These are phyloP conservation scores for Laspeyria flexula DNA, from an alignment of 2,888 invertebrate species.

Conservation along the genomic window DNA sequence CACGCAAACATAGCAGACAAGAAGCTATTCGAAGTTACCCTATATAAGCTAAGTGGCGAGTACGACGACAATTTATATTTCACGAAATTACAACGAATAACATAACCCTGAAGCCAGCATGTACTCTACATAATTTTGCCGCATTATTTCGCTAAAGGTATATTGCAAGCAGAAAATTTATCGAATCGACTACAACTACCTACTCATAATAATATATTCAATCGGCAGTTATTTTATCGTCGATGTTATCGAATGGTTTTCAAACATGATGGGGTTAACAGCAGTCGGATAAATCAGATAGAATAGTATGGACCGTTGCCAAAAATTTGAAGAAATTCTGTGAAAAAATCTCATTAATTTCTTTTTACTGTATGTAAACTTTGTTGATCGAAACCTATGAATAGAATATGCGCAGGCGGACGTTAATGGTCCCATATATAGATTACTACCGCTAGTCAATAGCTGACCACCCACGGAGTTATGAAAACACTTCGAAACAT, in stretches of 20 bases:
- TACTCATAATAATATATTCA: conserved; percentile 3
- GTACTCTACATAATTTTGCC: no score
- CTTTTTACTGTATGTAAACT: conserved; percentile 40
- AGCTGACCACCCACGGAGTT: conserved; percentile 33
- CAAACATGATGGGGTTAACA: conserved; percentile 20
- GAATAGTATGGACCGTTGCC: conserved; percentile 47
- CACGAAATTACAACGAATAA: not conserved
- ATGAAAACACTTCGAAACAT: conserved; percentile 16
- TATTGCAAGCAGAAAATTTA: no score
- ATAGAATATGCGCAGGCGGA: conserved; percentile 42
- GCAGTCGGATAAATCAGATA: conserved; percentile 41
- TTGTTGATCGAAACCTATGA: conserved; percentile 41
- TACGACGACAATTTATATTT: not conserved
- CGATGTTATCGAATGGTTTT: conserved; percentile 20
- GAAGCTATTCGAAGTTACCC: not conserved
- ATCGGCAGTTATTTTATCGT: conserved; percentile 14
- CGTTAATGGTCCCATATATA: conserved; percentile 45
- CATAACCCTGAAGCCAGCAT: not conserved
- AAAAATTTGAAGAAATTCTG: conserved; percentile 41
- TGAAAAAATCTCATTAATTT: conserved; percentile 46
- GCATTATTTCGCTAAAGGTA: no score
- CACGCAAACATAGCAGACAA: conserved; percentile 1
- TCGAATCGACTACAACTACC: no score
- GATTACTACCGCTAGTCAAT: conserved; percentile 25
- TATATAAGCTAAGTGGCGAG: not conserved